Base-by-base conservation (phyloP, 1,140 invertebrate genomes). In the Cylas formicarius region DNA sequence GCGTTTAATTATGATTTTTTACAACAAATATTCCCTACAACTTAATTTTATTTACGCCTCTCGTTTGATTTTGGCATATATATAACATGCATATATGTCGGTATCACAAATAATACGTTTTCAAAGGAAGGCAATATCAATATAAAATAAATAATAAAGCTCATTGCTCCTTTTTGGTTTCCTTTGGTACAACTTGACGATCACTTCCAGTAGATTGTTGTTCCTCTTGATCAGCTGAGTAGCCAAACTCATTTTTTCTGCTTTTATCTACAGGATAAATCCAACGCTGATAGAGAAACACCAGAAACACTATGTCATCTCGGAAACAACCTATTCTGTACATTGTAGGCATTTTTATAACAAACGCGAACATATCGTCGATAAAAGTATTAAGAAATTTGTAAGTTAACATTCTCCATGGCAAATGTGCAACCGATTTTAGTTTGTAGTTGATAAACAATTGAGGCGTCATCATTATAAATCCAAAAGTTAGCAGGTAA, bases 311-410 rank as follows among this genome's bases (percentile, higher is more conserved):
- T 53, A 99, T 92, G 72, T 99, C 90, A 75, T 98, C 94, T 66
- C 95, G 80, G 69, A 99, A 94, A 71, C 95, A 98, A 10, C 95
- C 94, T 46, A 90, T 63, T 47, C 86, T 74, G 63, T 98, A 98
- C 75, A 99, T 84, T 1, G 90, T 97, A 23, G 96, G 96, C 95
- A 98, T 99, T 72, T 96, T 96, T 50, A 99, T 98, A 41, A 99
- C 91, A 77, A 99, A 99, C 43, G 96, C 96, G 75, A 99, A 99
- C 53, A 99, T 93, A 69, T 99, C 96, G 72, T 99, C 96, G 60
- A 99, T 98, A 63, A 99, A 99, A 2, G 96, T 99, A 66, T 99
- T 99, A n/a, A 99, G 77, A 65, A 96, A 97, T 75, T 99, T 99
- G 63, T 99, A 99, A 9, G 93, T 95, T 77, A 99, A 82, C 95